A percentile compares a stretch with the other conserved stretches of the same genome.
Conservation (phyloP, 1,140 invertebrate genomes). For the Amyelois transitella region DNA sequence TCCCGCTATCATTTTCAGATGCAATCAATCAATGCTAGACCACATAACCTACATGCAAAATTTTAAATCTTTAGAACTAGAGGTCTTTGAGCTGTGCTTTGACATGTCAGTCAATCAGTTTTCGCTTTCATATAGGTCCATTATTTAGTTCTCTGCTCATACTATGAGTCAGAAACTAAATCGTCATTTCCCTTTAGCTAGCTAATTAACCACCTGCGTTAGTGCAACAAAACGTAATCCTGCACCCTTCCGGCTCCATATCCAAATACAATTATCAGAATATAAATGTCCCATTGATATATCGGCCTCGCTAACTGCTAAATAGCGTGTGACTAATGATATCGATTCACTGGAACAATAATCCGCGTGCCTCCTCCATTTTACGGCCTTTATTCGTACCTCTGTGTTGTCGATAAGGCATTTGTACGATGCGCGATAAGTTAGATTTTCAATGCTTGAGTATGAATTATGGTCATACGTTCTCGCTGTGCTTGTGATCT, state of each 20-base stretch:
- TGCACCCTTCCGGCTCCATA: slow-evolving; percentile 38
- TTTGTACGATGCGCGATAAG: not conserved
- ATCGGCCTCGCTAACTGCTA: slow-evolving; percentile 59
- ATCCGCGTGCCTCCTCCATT: slow-evolving; percentile 13
- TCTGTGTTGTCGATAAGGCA: slow-evolving; percentile 8
- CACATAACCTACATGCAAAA: no score
- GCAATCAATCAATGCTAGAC: no score
- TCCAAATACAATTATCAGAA: slow-evolving; percentile 62
- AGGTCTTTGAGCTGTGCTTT: no score
- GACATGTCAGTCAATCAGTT: no score
- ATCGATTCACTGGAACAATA: slow-evolving; percentile 23
- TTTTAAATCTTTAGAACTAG: no score
- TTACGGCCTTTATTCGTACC: slow-evolving; percentile 17
- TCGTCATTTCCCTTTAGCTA: no score
- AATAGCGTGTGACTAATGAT: slow-evolving; percentile 68
- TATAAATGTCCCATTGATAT: slow-evolving; percentile 66
- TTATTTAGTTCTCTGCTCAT: no score
- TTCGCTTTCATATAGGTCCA: no score
- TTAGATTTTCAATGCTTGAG: not conserved
- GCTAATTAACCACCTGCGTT: not conserved
- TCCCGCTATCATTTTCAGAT: no score
- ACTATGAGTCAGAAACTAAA: no score
- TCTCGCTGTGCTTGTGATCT: not conserved
- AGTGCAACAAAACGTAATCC: slow-evolving; percentile 6
- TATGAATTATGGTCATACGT: not conserved